phyloP scores from a whole-genome alignment of 2,888 invertebrate species.

The Plusia festucae region DNA sequence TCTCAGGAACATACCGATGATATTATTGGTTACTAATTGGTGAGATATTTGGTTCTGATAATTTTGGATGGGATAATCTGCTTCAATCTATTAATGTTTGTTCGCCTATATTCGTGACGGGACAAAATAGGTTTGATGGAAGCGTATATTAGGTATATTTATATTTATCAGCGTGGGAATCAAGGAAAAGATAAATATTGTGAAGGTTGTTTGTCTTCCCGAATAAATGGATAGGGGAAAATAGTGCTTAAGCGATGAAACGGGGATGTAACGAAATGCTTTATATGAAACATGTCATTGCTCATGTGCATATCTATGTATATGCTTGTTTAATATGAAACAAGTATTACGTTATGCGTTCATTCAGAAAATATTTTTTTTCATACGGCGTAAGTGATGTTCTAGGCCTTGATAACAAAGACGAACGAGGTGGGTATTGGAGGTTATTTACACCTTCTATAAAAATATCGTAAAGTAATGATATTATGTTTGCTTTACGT shows the following conservation, averaged over 20 bases:
- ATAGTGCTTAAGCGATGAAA: slow-evolving; percentile 20
- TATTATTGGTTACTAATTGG: slow-evolving; percentile 40
- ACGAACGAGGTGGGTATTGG: background rate
- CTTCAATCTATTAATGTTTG: slow-evolving; percentile 34
- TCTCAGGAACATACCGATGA: no score
- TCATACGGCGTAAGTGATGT: background rate
- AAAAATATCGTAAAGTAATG: slow-evolving; percentile 8
- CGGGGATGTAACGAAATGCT: slow-evolving; percentile 12
- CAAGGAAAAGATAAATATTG: slow-evolving; percentile 7
- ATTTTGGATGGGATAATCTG: slow-evolving; percentile 33
- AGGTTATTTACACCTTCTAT: background rate
- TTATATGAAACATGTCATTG: slow-evolving; percentile 1
- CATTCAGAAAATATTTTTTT: background rate
- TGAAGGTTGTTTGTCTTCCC: slow-evolving; percentile 25
- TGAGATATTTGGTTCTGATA: slow-evolving; percentile 20
- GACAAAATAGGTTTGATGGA: slow-evolving; percentile 28
- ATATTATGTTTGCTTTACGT: slow-evolving; percentile 1
- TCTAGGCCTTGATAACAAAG: background rate
- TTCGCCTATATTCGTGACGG: slow-evolving; percentile 13
- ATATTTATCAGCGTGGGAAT: slow-evolving; percentile 7
- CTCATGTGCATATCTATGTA: background rate
- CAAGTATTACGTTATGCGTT: background rate
- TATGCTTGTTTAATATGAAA: no score
- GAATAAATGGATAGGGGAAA: slow-evolving; percentile 29
- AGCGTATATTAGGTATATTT: slow-evolving; percentile 19